Base-by-base conservation (phyloP, 2,888 invertebrate genomes). In the Seira sanloemensis region DNA sequence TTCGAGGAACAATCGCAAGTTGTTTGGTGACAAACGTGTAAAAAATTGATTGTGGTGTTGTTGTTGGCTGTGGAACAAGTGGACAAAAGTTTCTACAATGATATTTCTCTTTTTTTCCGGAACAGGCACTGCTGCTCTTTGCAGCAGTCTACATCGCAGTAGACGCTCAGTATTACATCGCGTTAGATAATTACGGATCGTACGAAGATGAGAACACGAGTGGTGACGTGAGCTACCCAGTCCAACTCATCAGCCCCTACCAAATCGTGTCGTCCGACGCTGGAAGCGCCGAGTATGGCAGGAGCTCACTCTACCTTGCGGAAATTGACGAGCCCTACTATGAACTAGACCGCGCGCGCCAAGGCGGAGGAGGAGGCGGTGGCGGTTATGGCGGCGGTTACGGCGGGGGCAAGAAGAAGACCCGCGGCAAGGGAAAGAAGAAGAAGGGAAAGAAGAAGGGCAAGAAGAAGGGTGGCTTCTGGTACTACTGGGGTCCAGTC, bases 401-500 rank as follows among this genome's bases (percentile, higher is more conserved):
- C 18, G 84, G 85, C 50, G 72, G 68, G 0, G 72, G 72, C 27
- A 82, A 82, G 72, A 82, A 82, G 66, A 76, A 54, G n/a, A 58
- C 58, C 25, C 76, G 75, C 18, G 66, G 66, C 21, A 81, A 83
- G 50, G 76, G 78, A 71, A 72, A 72, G 27, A 85, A 85, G 68
- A 37, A 37, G 37, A 78, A 78, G 75, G 71, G 66, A 65, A 72
- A 72, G 66, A 78, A 81, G 76, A 67, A 67, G 58, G 58, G 62
- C 4, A 85, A 85, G 82, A 78, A 82, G 75, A 86, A 86, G 79
- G 89, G 89, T 85, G 89, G 89, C 27, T 89, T 88, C 86, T 89
- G 89, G 89, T 89, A 89, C 69, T 88, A 88, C 78, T 89, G 89
- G 89, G 89, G 89, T 24, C 89, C 89, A 18, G 86, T 85, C 25